A percentile compares a stretch with the other conserved stretches of the same genome.
Conservation (phyloP, 1,140 invertebrate species). For the Magallana ariakensis region DNA sequence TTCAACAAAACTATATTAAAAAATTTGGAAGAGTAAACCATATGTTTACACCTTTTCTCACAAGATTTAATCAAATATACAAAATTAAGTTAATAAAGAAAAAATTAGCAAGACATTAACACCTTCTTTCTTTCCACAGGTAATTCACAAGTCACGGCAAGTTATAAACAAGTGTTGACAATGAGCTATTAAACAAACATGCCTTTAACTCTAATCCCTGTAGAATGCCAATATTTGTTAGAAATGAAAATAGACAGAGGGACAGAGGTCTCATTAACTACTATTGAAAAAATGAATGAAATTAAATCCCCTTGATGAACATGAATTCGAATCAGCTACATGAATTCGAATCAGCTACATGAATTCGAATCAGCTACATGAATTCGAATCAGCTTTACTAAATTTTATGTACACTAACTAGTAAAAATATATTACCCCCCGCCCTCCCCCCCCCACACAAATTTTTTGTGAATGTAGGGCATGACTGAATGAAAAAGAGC, state of each 20-base stretch:
- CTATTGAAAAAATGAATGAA: not conserved
- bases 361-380: too few species aligned
- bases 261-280: not conserved
- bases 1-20: too few species aligned
- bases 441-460: not conserved
- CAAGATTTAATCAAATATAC: too few species aligned
- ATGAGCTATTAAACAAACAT: conserved; percentile 11
- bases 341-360: too few species aligned
- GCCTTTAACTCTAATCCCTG: conserved; percentile 1
- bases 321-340: too few species aligned
- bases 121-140: not conserved
- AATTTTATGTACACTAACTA: not conserved
- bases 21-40: too few species aligned
- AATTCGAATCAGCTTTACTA: not conserved
- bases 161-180: conserved; percentile 11
- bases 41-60: too few species aligned
- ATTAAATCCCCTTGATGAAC: not conserved
- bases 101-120: not conserved
- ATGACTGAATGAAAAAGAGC: too few species aligned
- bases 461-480: not conserved
- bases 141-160: not conserved
- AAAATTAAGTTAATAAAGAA: not conserved
- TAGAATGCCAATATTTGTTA: conserved; percentile 24
- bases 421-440: not conserved
- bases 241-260: not conserved